Percentiles rank a stretch among this genome's conserved stretches.
Conservation (phyloP, 2,113 vertebrate species). For the Corvus cornix region DNA sequence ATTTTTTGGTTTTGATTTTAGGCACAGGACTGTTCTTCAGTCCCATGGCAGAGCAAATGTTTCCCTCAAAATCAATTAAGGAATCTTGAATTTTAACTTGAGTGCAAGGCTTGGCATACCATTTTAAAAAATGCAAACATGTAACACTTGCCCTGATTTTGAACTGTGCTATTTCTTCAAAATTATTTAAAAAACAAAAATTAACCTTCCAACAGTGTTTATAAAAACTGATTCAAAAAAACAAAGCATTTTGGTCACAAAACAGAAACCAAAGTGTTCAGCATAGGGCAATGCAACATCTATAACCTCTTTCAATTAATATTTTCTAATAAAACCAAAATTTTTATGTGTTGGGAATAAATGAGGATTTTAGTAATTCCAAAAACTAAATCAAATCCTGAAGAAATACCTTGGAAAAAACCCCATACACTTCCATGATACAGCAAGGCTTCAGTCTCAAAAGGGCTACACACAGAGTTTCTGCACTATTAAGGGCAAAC, state of each 20-base stretch:
- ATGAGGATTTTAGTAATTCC: not conserved
- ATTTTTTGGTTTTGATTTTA: not conserved
- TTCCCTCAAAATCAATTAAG: not conserved
- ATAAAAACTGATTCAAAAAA: not conserved
- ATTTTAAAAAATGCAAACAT: not conserved
- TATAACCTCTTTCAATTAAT: not conserved
- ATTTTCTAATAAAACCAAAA: not conserved
- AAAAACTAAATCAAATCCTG: not conserved
- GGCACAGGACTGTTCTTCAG: not conserved
- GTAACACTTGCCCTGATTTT: not conserved
- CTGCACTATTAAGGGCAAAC: slow-evolving; percentile 61
- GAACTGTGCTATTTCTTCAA: not conserved
- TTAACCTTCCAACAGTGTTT: slow-evolving; percentile 12
- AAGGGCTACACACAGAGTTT: slow-evolving; percentile 57
- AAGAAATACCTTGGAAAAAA: not conserved
- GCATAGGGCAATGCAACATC: not conserved
- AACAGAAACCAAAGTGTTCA: not conserved
- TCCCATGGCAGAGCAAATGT: not conserved
- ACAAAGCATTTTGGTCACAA: slow-evolving; percentile 3
- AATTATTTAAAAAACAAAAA: not conserved
- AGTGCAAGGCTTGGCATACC: slow-evolving; percentile 37
- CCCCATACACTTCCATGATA: not conserved
- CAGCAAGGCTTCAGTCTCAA: slow-evolving; percentile 26
- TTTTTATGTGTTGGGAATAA: not conserved
- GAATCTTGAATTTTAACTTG: not conserved